phyloP scores from a whole-genome alignment of 2,797 vertebrate species.

The Malurus leucopterus region DNA sequence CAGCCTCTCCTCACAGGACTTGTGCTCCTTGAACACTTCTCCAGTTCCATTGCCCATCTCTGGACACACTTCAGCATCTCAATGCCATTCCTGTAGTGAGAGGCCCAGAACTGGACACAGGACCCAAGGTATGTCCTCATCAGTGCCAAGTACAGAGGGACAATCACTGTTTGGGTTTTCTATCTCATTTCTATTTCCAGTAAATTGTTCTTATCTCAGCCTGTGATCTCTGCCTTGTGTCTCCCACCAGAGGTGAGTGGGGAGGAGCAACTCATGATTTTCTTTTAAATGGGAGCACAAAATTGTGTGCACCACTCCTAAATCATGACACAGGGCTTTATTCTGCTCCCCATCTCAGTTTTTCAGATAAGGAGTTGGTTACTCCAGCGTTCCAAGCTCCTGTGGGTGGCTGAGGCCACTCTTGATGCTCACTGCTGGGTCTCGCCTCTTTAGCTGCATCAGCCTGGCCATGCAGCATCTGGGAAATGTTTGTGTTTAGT shows the following conservation, averaged over 20 bases:
- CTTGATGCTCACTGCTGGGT: neutral
- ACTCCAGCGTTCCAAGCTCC: neutral
- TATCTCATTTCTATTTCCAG: neutral
- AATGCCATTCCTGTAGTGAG: neutral
- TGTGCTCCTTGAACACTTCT: neutral
- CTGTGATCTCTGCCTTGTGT: neutral
- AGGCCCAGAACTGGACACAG: neutral
- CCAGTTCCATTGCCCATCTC: neutral
- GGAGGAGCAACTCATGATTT: neutral
- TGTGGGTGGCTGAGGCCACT: neutral
- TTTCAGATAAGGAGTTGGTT: neutral
- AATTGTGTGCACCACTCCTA: neutral
- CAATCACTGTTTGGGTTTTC: neutral
- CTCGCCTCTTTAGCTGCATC: neutral
- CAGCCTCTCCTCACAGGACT: neutral
- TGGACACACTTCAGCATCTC: rapidly evolving
- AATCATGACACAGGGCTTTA: neutral
- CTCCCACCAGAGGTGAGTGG: neutral
- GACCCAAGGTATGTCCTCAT: neutral
- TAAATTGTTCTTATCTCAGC: neutral
- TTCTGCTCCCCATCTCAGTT: neutral
- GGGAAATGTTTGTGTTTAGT: neutral
- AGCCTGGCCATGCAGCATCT: neutral
- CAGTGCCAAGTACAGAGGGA: neutral
- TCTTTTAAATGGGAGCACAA: neutral